Percentiles rank a stretch among this genome's conserved stretches.
These are phyloP conservation scores for Ophioderma brevispina DNA, from an alignment of 35 echinoderm and acorn worm genomes.

Conservation along the genomic window DNA sequence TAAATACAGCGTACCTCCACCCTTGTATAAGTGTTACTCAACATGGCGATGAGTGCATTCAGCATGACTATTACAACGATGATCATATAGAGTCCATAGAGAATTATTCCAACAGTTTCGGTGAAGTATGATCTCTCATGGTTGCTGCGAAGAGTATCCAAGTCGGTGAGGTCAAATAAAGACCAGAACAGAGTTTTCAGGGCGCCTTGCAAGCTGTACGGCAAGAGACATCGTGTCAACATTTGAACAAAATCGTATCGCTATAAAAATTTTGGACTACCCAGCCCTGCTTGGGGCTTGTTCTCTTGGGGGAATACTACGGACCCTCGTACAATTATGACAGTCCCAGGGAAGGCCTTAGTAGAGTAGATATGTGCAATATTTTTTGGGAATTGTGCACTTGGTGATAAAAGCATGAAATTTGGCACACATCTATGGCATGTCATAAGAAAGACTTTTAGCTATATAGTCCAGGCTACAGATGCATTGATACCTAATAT, in stretches of 20 bases:
- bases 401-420: too few relatives aligned
- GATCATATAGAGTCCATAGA: slow-evolving; percentile 52
- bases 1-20: slow-evolving; percentile 76
- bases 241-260: background rate
- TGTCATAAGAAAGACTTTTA: too few relatives aligned
- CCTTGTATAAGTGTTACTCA: slow-evolving; percentile 75
- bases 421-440: too few relatives aligned
- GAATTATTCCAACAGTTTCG: slow-evolving; percentile 10
- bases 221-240: background rate
- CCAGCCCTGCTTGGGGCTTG: too few relatives aligned
- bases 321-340: too few relatives aligned
- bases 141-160: slow-evolving; percentile 3
- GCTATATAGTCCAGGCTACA: too few relatives aligned
- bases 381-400: too few relatives aligned
- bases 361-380: too few relatives aligned
- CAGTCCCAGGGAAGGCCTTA: too few relatives aligned
- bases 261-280: background rate
- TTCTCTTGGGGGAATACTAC: too few relatives aligned
- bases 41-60: slow-evolving; percentile 85
- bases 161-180: slow-evolving; percentile 48
- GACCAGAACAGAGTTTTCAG: slow-evolving; percentile 48
- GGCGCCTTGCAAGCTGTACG: background rate
- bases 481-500: too few relatives aligned
- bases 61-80: slow-evolving; percentile 62
- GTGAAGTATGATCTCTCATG: background rate